Base-by-base conservation (phyloP, 2,797 vertebrate genomes). In the Cyprinella venusta region DNA sequence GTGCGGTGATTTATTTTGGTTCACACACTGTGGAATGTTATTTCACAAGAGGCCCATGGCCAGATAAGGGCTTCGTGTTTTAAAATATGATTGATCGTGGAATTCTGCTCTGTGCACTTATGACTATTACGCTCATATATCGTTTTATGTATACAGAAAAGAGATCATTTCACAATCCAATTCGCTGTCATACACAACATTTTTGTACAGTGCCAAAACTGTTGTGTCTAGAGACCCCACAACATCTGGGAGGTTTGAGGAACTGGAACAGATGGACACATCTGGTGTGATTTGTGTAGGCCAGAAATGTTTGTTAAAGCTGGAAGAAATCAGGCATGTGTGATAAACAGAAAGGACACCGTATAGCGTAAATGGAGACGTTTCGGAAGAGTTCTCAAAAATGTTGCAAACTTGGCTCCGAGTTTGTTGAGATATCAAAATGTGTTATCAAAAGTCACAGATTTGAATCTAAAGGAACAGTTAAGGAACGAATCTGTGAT, bases 1-100 rank as follows among this genome's bases (percentile, higher is more conserved):
- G 69, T 65, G 81, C 24, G 65, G 56, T 56, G 85, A 86, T 86
- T 82, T 82, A 82, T 86, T 86, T 87, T 84, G 70, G 70, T 82
- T 83, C 80, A 79, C 76, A 72, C 76, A 83, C 19, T 79, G 61
- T 64, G 85, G 81, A 82, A 84, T 89, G 85, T 76, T 86, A 67
- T 87, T 87, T 84, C 83, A 82, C 74, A 78, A 82, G 81, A 81
- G 79, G 80, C 80, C 68, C 52, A 59, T 68, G 54, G 76, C 48
- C 42, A 77, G 84, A 86, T 87, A 87, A 84, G 76, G 26, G 24
- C 54, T 59, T n/a, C 13, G 48, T 45, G 78, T 68, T 68, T 78
- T 80, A 72, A 74, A 80, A 79, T 72, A 50, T 65, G 69, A 84
- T 76, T 81, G 56, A 84, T 82, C 8, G 18, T 79, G 48, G 64